phyloP scores from a whole-genome alignment of 2,113 vertebrate genomes.

The Electrona antarctica region DNA sequence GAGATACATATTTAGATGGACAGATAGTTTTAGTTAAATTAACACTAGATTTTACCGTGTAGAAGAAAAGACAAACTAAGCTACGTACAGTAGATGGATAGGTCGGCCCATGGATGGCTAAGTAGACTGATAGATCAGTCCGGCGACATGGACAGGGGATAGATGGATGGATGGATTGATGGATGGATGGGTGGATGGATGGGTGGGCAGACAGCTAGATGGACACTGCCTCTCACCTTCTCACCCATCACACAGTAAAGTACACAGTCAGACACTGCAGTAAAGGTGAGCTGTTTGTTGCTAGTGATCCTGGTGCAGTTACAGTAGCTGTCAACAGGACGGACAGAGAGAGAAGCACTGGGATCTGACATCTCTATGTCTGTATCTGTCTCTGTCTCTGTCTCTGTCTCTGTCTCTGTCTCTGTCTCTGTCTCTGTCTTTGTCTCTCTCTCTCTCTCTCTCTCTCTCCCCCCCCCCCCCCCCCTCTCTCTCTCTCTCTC shows the following conservation, averaged over 20 bases:
- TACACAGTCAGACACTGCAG: constrained; percentile 9
- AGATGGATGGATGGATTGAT: neutral
- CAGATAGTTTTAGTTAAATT: too few relatives aligned
- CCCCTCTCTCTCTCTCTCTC: too few relatives aligned
- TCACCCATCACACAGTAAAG: neutral
- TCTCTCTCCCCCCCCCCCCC: too few relatives aligned
- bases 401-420: too few relatives aligned
- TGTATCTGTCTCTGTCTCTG: too few relatives aligned
- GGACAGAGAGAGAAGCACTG: constrained; percentile 23
- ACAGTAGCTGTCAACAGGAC: constrained; percentile 29
- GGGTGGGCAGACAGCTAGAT: constrained; percentile 3
- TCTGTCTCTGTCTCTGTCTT: too few relatives aligned
- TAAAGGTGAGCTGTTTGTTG: constrained; percentile 15
- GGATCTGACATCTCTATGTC: constrained; percentile 34
- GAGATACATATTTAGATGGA: too few relatives aligned
- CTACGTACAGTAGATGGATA: too few relatives aligned
- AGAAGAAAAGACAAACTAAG: too few relatives aligned
- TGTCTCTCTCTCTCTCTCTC: neutral
- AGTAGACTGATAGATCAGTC: too few relatives aligned
- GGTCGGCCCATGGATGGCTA: too few relatives aligned
- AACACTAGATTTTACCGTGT: too few relatives aligned
- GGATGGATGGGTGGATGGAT: neutral
- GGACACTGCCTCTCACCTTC: neutral
- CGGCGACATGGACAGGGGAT: neutral
- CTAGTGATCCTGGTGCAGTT: constrained; percentile 27